Evolutionary conservation across 2,888 invertebrate species (phyloP).

Genomic region (Mimumesa dahlbomi): DNA sequence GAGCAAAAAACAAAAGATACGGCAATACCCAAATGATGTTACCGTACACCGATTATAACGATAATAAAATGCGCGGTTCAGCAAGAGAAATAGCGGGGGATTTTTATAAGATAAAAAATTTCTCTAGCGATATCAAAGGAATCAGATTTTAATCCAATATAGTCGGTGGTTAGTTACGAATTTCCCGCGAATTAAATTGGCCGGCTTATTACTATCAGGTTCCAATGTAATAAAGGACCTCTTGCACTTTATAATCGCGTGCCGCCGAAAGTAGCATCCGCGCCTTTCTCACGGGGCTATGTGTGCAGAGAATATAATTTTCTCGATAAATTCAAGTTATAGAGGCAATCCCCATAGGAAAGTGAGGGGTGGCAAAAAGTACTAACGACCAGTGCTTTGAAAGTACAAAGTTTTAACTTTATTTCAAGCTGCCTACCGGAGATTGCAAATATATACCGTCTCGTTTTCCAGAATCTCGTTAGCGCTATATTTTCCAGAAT

Average conservation of each 20-base stretch:
- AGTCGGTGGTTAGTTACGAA: slow-evolving; percentile 37
- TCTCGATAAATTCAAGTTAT: slow-evolving; percentile 61
- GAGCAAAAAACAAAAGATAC: too few relatives aligned
- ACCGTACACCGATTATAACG: too few relatives aligned
- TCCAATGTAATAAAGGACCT: slow-evolving; percentile 45
- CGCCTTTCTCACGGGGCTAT: slow-evolving; percentile 47
- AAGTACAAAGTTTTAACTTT: slow-evolving; percentile 57
- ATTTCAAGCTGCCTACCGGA: slow-evolving; percentile 42
- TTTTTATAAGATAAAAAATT: neutral
- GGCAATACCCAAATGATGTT: too few relatives aligned
- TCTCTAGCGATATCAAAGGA: neutral
- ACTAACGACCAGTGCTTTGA: slow-evolving; percentile 38
- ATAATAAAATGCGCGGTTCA: too few relatives aligned
- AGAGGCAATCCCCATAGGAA: slow-evolving; percentile 48
- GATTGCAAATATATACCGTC: slow-evolving; percentile 54
- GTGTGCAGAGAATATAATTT: slow-evolving; percentile 61
- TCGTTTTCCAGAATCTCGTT: slow-evolving; percentile 40
- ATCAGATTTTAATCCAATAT: slow-evolving; percentile 13
- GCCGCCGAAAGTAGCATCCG: slow-evolving; percentile 41
- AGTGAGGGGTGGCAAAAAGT: slow-evolving; percentile 39
- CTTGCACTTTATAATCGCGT: slow-evolving; percentile 49
- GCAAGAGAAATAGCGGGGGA: neutral
- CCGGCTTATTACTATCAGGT: slow-evolving; percentile 51
- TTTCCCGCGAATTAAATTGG: slow-evolving; percentile 39
- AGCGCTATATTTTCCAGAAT: slow-evolving; percentile 39